Percentiles rank a stretch among this genome's conserved stretches.
phyloP scores from a whole-genome alignment of 2,113 vertebrate species.

The Scortum barcoo region DNA sequence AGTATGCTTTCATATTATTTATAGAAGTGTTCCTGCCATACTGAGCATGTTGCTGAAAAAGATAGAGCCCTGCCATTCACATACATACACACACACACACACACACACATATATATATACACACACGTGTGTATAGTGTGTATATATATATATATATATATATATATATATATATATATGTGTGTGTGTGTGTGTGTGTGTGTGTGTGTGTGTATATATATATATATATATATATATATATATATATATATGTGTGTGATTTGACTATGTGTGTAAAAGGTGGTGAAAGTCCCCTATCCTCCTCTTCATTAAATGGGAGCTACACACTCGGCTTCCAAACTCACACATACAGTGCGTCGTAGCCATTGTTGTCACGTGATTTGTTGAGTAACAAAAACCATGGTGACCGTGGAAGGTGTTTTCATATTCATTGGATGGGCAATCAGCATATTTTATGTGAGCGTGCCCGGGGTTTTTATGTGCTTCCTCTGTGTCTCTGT shows the following conservation, averaged over 20 bases:
- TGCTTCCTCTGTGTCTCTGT: constrained; percentile 45
- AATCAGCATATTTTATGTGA: constrained; percentile 82
- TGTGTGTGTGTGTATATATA: no score
- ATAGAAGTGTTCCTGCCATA: constrained; percentile 3
- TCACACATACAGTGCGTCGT: constrained; percentile 58
- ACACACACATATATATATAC: constrained; percentile 25
- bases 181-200: constrained; percentile 25
- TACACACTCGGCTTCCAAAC: constrained; percentile 15
- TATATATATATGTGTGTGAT: constrained; percentile 29
- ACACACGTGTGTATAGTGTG: constrained; percentile 5
- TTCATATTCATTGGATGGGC: constrained; percentile 80
- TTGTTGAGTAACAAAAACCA: constrained; percentile 82
- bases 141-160: no score
- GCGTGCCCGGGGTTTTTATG: constrained; percentile 47
- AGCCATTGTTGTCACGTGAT: constrained; percentile 79
- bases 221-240: constrained; percentile 14
- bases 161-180: constrained; percentile 15
- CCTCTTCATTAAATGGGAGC: constrained; percentile 26
- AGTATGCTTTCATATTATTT: constrained; percentile 45
- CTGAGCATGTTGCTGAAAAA: constrained; percentile 23
- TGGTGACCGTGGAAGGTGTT: constrained; percentile 73
- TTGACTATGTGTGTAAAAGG: constrained; percentile 39
- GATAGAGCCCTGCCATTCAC: constrained; percentile 14
- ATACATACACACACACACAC: no score
- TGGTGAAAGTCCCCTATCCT: constrained; percentile 20